Conservation (phyloP, 2,888 invertebrate genomes). For the Danaus chrysippus region DNA sequence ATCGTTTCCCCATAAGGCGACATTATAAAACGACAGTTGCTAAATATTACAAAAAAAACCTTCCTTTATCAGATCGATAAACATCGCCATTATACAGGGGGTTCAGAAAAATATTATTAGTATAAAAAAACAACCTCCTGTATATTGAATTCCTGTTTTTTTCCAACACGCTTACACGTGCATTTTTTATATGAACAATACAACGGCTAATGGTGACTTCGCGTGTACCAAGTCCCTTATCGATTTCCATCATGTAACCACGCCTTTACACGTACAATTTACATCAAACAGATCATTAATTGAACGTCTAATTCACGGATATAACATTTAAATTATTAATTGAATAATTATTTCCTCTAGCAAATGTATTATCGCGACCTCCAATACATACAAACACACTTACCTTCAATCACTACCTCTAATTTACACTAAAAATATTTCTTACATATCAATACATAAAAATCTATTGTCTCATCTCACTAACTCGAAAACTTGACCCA, state of each 20-base stretch:
- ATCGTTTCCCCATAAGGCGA: too few species aligned
- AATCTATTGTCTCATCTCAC: too few species aligned
- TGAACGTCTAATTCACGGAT: too few species aligned
- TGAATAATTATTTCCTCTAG: too few species aligned
- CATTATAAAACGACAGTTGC: not conserved
- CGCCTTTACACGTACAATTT: constrained; percentile 40
- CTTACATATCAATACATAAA: too few species aligned
- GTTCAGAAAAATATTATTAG: not conserved
- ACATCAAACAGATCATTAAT: not conserved
- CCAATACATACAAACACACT: too few species aligned
- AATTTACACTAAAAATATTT: too few species aligned
- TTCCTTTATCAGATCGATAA: not conserved
- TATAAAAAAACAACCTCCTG: not conserved
- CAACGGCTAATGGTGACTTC: constrained; percentile 59
- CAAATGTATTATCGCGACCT: too few species aligned
- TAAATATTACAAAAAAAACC: not conserved
- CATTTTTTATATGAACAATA: constrained; percentile 65
- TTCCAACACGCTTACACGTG: constrained; percentile 39
- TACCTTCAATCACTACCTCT: too few species aligned
- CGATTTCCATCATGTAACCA: constrained; percentile 42
- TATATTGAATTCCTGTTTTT: not conserved
- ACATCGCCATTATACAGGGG: constrained; percentile 3
- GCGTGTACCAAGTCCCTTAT: constrained; percentile 67
- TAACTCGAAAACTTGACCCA: too few species aligned
- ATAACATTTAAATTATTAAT: too few species aligned